phyloP scores from a whole-genome alignment of 2,888 invertebrate genomes.

The Phymatocera aterrima region DNA sequence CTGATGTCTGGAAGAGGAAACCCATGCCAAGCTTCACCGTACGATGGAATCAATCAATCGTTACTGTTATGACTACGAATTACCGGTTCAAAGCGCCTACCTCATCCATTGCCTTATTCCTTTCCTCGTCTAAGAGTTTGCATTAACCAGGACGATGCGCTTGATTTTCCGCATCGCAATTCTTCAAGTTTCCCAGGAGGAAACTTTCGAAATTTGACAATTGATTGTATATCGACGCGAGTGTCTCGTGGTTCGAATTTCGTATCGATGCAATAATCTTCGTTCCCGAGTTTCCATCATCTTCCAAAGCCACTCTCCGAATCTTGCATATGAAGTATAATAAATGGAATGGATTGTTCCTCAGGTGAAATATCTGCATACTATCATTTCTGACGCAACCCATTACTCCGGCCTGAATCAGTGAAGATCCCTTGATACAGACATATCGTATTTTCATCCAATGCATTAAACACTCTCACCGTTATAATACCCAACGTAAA shows the following conservation, averaged over 20 bases:
- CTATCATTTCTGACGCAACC: conserved; percentile 19
- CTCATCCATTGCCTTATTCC: conserved; percentile 40
- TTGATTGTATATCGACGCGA: too few relatives aligned
- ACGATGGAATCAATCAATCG: background rate
- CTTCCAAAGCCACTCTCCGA: background rate
- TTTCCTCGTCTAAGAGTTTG: background rate
- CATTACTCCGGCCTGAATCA: conserved; percentile 2
- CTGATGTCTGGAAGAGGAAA: background rate
- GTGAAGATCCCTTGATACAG: conserved; percentile 46
- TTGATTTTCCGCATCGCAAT: background rate
- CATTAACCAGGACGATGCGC: too few relatives aligned
- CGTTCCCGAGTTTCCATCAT: background rate
- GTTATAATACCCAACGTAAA: conserved; percentile 28
- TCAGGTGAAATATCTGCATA: conserved; percentile 27
- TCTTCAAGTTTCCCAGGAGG: background rate
- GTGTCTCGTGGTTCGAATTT: background rate
- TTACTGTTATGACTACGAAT: background rate
- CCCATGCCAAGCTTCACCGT: background rate
- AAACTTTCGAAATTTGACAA: background rate
- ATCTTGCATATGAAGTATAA: too few relatives aligned
- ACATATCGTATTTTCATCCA: conserved; percentile 59
- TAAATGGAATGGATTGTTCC: background rate
- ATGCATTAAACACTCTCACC: conserved; percentile 58
- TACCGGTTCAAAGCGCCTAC: background rate
- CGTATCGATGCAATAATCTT: background rate